Base-by-base conservation (phyloP, 2,888 invertebrate species). In the Eutolmus rufibarbis region DNA sequence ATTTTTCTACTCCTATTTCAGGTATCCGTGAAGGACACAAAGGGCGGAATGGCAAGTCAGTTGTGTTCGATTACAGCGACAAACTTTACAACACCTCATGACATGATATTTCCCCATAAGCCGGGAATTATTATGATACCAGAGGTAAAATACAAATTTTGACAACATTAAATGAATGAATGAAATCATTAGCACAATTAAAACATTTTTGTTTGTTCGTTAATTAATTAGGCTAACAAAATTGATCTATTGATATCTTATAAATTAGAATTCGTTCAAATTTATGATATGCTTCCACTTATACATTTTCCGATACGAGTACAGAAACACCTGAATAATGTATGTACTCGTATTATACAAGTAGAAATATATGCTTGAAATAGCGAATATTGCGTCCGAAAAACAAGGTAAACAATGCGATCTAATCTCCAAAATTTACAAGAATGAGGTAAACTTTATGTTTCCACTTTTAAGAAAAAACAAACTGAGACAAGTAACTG, bases 21-120 rank as follows among this genome's bases (percentile, higher is more conserved):
- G 87, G 93, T 95, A 88, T 94, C 95, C 19, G 96, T 95, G 87
- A 94, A 95, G 90, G 97, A 97, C 93, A 96, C 96, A 88, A 95
- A 95, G 91, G 97, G 97, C 28, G 95, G 96, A 90, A 95, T 95
- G 91, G 95, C 95, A 89, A 94, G 95, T 89, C 96, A 96, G 91
- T 94, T 95, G 89, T 97, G 97, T 90, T 96, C 97, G 87, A 95
- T 97, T 91, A 95, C 96, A 87, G 97, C 96, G 87, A 97, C 97
- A 87, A 96, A 97, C 91, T 96, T 96, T 84, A 96, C 96, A 85
- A 97, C 97, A 85, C 96, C 96, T n/a, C 94, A 96, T 90, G 96
- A 96, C 91, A 95, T 95, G 89, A 96, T 97, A 91, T 97, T 97
- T 92, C 97, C 96, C 43, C 96, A 96, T 91, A 96, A 96, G 90